Base-by-base conservation (phyloP, 2,888 invertebrate species). In the Hecatera dysodea region DNA sequence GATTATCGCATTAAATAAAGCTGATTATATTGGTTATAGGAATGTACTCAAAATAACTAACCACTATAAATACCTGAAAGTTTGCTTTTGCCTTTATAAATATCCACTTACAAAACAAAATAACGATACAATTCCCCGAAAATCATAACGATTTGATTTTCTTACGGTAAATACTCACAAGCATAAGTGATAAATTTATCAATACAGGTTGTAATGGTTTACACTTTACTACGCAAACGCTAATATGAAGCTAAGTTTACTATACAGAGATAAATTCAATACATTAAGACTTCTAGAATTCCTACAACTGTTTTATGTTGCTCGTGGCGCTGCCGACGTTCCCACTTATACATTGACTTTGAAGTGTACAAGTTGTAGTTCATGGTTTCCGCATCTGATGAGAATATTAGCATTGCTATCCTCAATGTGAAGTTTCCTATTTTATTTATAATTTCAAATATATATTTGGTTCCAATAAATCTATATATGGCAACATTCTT, bases 161-260 rank as follows among this genome's bases (percentile, higher is more conserved):
- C 24, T 2, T 39, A 29, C 27, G 44, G n/a, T 42, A 24, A 19
- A 39, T 9, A 44, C 19, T 44, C 19, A 44, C 44, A 44, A 44
- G 17, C 7, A 1, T 19, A 8, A 44, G 19, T 44, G 19, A 27
- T 68, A 55, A 68, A 55, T 11, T 29, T 39, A 50, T 64, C 48
- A 42, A 9, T 63, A n/a, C 24, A 15, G 55, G 12, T 56, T 70
- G 24, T 29, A 33, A 56, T n/a, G 55, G 24, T 50, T 56, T 46
- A 55, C 27, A 64, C n/a, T 61, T 61, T 39, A 52, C 27, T 33
- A 60, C 42, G 42, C n/a, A 63, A 17, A 60, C 27, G 42, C 19
- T 15, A 52, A 61, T 70, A 56, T 2, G 17, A 75, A 50, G 17
- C 46, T 44, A 22, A 75, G 46, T 75, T 70, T 75, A 75, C 50